Conservation (phyloP, 1,140 invertebrate genomes). For the Pseudomyrmex gracilis region DNA sequence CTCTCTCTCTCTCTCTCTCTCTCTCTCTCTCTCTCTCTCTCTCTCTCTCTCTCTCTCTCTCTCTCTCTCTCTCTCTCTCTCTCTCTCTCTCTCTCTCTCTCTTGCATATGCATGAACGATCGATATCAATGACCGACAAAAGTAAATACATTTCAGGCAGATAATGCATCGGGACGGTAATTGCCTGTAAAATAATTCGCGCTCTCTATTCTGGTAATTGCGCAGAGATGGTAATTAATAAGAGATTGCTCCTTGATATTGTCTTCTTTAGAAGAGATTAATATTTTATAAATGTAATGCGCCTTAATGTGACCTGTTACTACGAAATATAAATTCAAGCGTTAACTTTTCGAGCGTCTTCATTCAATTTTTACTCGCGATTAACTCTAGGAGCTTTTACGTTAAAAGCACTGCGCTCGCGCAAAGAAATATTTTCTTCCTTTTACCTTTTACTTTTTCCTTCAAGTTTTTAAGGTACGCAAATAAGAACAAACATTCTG, state of each 20-base stretch:
- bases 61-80: too few relatives aligned
- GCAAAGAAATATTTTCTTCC: background rate
- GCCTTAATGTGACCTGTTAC: conserved; percentile 37
- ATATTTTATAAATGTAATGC: conserved; percentile 49
- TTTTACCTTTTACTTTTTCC: background rate
- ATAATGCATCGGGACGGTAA: background rate
- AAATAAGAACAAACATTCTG: background rate
- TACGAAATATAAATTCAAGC: conserved; percentile 46
- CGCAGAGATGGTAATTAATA: conserved; percentile 20
- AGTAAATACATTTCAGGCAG: background rate
- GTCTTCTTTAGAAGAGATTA: conserved; percentile 29
- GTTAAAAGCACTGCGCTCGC: conserved; percentile 30
- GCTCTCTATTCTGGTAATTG: conserved; percentile 4
- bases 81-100: too few relatives aligned
- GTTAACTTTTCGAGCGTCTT: conserved; percentile 47
- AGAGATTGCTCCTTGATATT: conserved; percentile 21
- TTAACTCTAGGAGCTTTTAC: conserved; percentile 51
- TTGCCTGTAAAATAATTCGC: conserved; percentile 12
- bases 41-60: too few relatives aligned
- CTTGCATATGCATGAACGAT: background rate
- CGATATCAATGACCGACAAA: background rate
- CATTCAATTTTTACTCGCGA: conserved; percentile 49
- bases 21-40: too few relatives aligned
- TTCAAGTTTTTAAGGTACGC: conserved; percentile 11
- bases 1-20: too few relatives aligned